Base-by-base conservation (phyloP, 2,797 vertebrate genomes). In the Urocyon cinereoargenteus region DNA sequence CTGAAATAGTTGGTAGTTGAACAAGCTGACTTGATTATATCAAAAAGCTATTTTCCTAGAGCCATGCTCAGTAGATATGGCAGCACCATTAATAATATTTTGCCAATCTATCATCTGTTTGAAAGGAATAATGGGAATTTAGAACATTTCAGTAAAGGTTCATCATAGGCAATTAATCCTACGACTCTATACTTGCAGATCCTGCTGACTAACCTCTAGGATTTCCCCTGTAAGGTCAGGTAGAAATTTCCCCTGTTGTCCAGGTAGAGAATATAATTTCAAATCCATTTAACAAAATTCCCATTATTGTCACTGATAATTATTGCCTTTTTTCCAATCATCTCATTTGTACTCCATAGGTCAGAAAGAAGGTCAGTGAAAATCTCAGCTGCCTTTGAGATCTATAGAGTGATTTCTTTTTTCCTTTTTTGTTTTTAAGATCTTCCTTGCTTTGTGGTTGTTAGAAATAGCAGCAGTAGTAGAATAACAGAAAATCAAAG, bases 401-500 rank as follows among this genome's bases (percentile, higher is more conserved):
- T 55, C 16, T 61, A 59, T 3, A 73, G 9, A 3, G 31, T 72
- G 2, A 68, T 64, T 51, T 10, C 15, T 36, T 34, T 31, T 24
- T 61, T 49, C 73, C 73, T 51, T 51, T 94, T 28, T 31, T 34
- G 1, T 21, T 77, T 78, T 91, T 91, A 53, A 86, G 91, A 89
- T 1, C 2, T 59, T 75, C 10, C 26, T 82, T 92, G n/a, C 6
- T 85, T 64, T 75, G 53, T 77, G 28, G n/a, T 75, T 91, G n/a
- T 91, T 88, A 90, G 62, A 88, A 95, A 88, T 1, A 93, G 51
- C 6, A 68, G 7, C 55, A 81, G 40, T 77, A 68, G 31, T 45
- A 92, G 26, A 95, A 70, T 79, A 90, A 92, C 45, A 84, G 53
- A 57, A 91, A 70, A 70, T 45, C 64, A 92, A 96, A 95, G 11